Conservation (phyloP, 2,113 vertebrate genomes). For the Meriones unguiculatus region DNA sequence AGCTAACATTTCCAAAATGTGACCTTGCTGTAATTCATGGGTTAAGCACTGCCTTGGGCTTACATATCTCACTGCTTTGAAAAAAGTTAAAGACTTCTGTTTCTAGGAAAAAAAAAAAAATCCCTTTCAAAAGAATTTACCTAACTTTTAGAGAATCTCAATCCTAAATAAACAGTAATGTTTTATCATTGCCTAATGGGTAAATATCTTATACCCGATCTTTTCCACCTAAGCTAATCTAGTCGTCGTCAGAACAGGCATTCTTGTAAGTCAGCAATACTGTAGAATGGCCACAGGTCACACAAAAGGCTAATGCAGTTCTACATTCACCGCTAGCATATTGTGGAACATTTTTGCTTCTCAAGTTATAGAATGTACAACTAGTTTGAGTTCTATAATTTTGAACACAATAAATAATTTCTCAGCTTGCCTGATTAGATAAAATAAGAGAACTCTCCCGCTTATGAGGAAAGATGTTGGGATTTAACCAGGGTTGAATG, state of each 20-base stretch:
- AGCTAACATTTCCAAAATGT: constrained; percentile 94
- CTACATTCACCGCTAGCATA: constrained; percentile 35
- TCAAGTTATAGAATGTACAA: constrained; percentile 47
- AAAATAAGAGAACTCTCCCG: constrained; percentile 47
- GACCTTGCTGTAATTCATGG: constrained; percentile 94
- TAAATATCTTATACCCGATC: constrained; percentile 16
- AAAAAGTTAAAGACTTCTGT: constrained; percentile 88
- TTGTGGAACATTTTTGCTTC: constrained; percentile 54
- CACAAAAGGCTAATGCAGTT: constrained; percentile 48
- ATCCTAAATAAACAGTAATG: constrained; percentile 60
- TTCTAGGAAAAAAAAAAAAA: constrained; percentile 81
- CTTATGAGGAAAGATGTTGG: constrained; percentile 21
- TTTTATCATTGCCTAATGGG: constrained; percentile 65
- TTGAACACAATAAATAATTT: constrained; percentile 59
- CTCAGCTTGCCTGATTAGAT: constrained; percentile 39
- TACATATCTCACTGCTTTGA: constrained; percentile 90
- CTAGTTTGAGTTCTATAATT: constrained; percentile 32
- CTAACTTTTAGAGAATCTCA: constrained; percentile 50
- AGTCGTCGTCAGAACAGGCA: constrained; percentile 67
- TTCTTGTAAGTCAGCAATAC: constrained; percentile 49
- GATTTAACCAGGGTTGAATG: constrained; percentile 45
- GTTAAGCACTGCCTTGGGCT: constrained; percentile 98
- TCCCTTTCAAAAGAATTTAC: constrained; percentile 61
- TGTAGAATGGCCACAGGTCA: not conserved
- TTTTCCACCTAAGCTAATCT: constrained; percentile 65